These are phyloP conservation scores for Automeris io DNA, from an alignment of 2,888 invertebrate species.

Conservation along the genomic window DNA sequence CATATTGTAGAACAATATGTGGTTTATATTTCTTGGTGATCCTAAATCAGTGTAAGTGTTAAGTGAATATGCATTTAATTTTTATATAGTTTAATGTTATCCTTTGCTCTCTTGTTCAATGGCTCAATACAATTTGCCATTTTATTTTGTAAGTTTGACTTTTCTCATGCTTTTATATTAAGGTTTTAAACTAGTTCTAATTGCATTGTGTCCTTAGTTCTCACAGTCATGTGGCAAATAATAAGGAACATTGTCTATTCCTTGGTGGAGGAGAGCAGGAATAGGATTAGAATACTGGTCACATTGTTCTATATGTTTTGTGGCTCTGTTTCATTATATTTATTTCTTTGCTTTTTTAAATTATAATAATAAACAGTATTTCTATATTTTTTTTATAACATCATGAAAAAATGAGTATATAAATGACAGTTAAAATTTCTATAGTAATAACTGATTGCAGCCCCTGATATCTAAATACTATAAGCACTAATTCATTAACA, in stretches of 20 bases:
- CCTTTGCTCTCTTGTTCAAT: constrained; percentile 18
- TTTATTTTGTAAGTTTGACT: neutral
- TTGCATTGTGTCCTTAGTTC: neutral
- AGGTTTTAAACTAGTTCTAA: neutral
- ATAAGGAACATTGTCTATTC: neutral
- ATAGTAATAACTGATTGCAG: too few relatives aligned
- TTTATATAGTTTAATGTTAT: constrained; percentile 18
- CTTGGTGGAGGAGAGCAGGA: neutral
- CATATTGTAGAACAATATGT: neutral
- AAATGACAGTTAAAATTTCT: too few relatives aligned
- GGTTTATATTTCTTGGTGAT: neutral
- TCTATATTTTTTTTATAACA: too few relatives aligned
- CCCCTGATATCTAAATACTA: too few relatives aligned
- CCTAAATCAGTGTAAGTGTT: neutral
- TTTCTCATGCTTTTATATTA: neutral
- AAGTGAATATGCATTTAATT: constrained; percentile 19
- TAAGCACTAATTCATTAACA: too few relatives aligned
- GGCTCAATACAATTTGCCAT: constrained; percentile 3
- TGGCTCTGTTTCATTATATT: too few relatives aligned
- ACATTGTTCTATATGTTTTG: too few relatives aligned
- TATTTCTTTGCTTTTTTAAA: too few relatives aligned
- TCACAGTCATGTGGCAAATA: neutral
- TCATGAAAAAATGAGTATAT: too few relatives aligned
- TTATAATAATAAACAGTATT: too few relatives aligned
- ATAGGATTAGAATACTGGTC: neutral